phyloP scores from a whole-genome alignment of 1,140 invertebrate species.

The Latrodectus geometricus region DNA sequence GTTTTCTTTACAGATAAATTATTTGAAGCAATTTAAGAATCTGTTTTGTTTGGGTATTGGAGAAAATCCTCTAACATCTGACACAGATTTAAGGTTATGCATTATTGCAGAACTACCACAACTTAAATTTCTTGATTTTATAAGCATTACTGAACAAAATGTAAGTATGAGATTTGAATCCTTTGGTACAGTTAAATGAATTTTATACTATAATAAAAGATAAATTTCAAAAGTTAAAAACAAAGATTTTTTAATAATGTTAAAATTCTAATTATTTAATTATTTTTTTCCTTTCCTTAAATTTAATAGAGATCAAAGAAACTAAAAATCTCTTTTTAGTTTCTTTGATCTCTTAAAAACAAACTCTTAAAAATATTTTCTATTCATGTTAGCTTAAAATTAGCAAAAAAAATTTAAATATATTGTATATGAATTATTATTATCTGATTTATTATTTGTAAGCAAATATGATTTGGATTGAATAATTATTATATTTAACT shows the following conservation, averaged over 20 bases:
- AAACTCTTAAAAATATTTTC: background rate
- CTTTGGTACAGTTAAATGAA: background rate
- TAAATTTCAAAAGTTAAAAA: too few relatives aligned
- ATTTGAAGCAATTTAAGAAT: conserved; percentile 14
- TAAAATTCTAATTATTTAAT: background rate
- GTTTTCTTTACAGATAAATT: background rate
- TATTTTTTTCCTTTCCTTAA: background rate
- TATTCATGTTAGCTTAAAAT: too few relatives aligned
- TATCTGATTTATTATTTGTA: too few relatives aligned
- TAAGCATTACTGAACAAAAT: background rate
- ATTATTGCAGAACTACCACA: conserved; percentile 18
- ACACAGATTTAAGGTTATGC: background rate
- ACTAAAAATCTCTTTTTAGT: too few relatives aligned
- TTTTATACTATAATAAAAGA: background rate
- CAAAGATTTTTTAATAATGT: background rate
- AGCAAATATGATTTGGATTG: too few relatives aligned
- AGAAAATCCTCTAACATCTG: conserved; percentile 14
- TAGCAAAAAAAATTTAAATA: too few relatives aligned
- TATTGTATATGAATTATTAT: too few relatives aligned
- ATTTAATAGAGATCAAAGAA: background rate
- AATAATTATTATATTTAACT: too few relatives aligned
- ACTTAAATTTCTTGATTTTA: conserved; percentile 34
- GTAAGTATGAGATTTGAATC: conserved; percentile 9
- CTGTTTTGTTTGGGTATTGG: conserved; percentile 1
- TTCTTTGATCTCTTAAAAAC: too few relatives aligned